Base-by-base conservation (phyloP, 2,797 vertebrate species). In the Sebastiscus albofasciatus region DNA sequence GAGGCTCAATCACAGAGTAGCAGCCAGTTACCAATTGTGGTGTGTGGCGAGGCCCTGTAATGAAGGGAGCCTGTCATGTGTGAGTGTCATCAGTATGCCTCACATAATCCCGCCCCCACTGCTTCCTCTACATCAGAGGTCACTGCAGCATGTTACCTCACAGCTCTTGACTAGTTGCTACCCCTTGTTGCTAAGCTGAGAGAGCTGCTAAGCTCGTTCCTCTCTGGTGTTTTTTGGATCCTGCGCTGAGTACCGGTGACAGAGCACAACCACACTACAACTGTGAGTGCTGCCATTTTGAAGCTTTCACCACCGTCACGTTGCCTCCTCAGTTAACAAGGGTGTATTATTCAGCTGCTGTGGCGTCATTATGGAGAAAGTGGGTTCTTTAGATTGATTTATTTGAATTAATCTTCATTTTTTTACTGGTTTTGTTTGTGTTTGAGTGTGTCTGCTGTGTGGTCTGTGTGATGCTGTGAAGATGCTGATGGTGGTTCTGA, bases 181-280 rank as follows among this genome's bases (percentile, higher is more conserved):
- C 79, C 87, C 87, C 89, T 92, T 89, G 93, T 95, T 93, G 93
- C 93, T 94, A 93, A 91, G 93, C 91, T 90, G 90, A 92, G 90
- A 89, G 81, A 90, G 89, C 90, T 80, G 85, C 82, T 79, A 80
- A 90, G 85, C 88, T 87, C 46, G 84, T 80, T 91, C 84, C 77
- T 90, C 87, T 88, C 80, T 84, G 72, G 84, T 84, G 84, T 82
- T 93, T 52, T 90, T 90, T 83, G 81, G 81, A 92, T 90, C 81
- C 82, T 77, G 69, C 24, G 54, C 77, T 56, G 31, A 78, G 76
- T 61, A 86, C 75, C 79, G 80, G 84, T 62, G 80, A 88, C 79
- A 66, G 78, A 67, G 68, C 81, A 86, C 78, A 84, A 68, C 65
- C 49, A 39, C 52, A 70, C 79, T 54, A 84, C 71, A 81, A 85